phyloP scores from a whole-genome alignment of 2,888 invertebrate genomes.

The Antheraea assamensis region DNA sequence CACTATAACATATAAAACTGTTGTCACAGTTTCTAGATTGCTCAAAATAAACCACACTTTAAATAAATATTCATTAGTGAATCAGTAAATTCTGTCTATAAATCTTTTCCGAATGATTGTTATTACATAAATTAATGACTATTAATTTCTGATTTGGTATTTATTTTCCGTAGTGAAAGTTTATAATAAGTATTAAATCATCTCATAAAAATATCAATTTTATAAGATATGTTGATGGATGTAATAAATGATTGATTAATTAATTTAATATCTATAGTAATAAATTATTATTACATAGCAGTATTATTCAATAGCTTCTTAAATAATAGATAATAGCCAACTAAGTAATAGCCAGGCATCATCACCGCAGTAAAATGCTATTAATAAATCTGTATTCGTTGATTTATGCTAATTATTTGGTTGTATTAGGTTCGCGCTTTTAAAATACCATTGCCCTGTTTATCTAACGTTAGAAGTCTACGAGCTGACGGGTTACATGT shows the following conservation, averaged over 20 bases:
- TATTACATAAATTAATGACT: background rate
- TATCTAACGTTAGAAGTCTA: no score
- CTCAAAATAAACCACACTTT: background rate
- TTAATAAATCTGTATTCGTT: no score
- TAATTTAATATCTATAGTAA: background rate
- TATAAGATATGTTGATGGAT: background rate
- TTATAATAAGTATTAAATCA: background rate
- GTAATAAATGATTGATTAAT: background rate
- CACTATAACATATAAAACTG: no score
- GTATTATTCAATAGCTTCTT: background rate
- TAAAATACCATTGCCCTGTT: no score
- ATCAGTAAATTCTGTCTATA: background rate
- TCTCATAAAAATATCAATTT: background rate
- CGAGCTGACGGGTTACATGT: no score
- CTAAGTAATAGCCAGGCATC: no score
- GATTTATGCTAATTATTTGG: no score
- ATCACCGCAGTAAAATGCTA: no score
- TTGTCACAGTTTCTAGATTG: no score
- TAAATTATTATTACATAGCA: background rate
- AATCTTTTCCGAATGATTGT: background rate
- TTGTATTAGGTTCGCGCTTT: no score
- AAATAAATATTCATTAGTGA: background rate
- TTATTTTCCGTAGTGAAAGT: conserved; percentile 1
- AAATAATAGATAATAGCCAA: no score
- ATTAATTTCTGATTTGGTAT: background rate